A percentile compares a stretch with the other conserved stretches of the same genome.
phyloP scores from a whole-genome alignment of 2,113 vertebrate genomes.

The Xiphias gladius region DNA sequence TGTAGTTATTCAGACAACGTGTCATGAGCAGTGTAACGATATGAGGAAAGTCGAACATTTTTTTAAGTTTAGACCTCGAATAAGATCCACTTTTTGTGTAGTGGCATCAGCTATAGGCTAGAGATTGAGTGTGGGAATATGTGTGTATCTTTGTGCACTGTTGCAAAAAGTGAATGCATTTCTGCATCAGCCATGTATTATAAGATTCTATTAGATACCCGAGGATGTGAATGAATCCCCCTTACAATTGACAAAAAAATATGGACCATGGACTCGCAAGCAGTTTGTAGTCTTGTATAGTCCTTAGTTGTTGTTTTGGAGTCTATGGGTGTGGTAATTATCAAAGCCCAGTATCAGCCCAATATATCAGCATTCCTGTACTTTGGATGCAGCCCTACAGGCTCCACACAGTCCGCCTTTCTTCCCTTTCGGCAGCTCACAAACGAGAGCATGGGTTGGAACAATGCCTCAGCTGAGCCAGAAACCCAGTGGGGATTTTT shows the following conservation, averaged over 20 bases:
- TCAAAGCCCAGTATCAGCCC: conserved; percentile 13
- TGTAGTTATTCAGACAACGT: background rate
- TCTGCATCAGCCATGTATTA: background rate
- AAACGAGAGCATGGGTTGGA: conserved; percentile 54
- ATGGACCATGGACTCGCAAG: background rate
- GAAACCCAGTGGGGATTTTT: conserved; percentile 61
- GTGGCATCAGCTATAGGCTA: background rate
- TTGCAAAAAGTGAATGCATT: background rate
- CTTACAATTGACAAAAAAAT: background rate
- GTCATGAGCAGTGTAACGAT: background rate
- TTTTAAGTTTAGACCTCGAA: background rate
- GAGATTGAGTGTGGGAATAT: background rate
- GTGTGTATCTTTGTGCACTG: background rate
- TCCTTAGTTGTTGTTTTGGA: conserved; percentile 3
- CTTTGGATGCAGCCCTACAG: conserved; percentile 43
- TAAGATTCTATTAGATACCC: background rate
- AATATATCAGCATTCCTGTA: conserved; percentile 7
- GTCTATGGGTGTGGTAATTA: conserved; percentile 22
- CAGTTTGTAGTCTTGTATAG: background rate
- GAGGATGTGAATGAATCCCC: background rate
- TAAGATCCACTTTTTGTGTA: background rate
- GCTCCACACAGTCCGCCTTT: conserved; percentile 52
- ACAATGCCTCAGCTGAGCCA: conserved; percentile 65
- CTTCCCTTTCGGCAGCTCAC: conserved; percentile 30
- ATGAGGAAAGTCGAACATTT: background rate